Base-by-base conservation (phyloP, 2,113 vertebrate species). In the Eonycteris spelaea region DNA sequence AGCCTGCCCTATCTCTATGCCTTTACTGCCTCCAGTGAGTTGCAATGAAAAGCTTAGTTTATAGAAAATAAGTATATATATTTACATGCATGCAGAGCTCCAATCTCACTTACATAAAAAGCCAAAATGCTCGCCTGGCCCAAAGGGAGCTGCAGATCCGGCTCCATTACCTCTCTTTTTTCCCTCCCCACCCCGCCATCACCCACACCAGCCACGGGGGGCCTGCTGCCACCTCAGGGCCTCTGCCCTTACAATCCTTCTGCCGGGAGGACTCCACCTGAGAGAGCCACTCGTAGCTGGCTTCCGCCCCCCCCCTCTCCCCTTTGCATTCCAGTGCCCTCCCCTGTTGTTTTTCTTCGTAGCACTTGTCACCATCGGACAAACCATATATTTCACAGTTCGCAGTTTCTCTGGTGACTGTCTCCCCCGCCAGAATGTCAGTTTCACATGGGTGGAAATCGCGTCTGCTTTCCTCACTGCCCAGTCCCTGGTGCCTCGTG, bases 131-230 rank as follows among this genome's bases (percentile, higher is more conserved):
- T 65, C n/a, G 10, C 63, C 57, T 22, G 4, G 51, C 38, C 61
- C 63, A 4, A 11, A 8, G 12, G 22, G 5, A 1, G 61, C 75
- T 21, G 19, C 26, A 26, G 1, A 2, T 8, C 6, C 0, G 33
- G 51, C 40, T 35, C 26, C 10, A 5, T 30, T 61, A 22, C 55
- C 2, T 11, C 8, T 22, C 16, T 51, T 63, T 28, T 61, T 55
- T 51, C n/a, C 45, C n/a, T 21, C 1, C 2, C 0, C 10, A 48
- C 48, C 28, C 24, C 14, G 21, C 24, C 14, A 16, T 68, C 67
- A n/a, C 18, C 33, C 51, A 33, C n/a, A 51, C 19, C 43, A 55
- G 30, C 6, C 22, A 0, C 3, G 28, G 4, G 57, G 5, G 21
- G 10, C 65, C 70, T 53, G 26, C 53, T 24, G 63, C 59, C n/a